A percentile compares a stretch with the other conserved stretches of the same genome.
These are phyloP conservation scores for Tenthredo notha DNA, from an alignment of 2,888 invertebrate genomes.

Conservation along the genomic window DNA sequence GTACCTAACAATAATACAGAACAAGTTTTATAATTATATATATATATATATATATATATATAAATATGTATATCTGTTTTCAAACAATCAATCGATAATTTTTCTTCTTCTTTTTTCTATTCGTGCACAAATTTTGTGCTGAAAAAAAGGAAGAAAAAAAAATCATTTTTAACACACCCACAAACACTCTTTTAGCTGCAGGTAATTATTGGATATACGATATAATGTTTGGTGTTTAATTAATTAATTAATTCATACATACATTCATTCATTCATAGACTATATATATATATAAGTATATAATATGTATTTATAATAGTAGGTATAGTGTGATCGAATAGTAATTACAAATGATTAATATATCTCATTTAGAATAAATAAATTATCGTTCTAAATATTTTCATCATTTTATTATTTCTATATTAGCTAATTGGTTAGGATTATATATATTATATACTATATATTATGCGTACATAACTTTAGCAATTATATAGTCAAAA, in stretches of 20 bases:
- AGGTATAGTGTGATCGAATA: background rate
- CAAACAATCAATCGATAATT: background rate
- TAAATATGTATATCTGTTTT: background rate
- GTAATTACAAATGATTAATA: background rate
- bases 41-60: background rate
- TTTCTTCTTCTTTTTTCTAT: background rate
- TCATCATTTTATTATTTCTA: background rate
- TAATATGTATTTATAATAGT: background rate
- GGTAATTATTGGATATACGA: background rate
- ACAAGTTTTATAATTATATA: background rate
- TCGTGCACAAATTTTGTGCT: background rate
- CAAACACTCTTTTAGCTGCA: background rate
- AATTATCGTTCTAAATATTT: background rate
- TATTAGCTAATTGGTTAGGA: background rate
- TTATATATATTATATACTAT: background rate
- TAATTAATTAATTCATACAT: too few species aligned
- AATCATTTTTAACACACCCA: background rate
- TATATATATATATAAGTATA: background rate
- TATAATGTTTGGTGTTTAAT: too few species aligned
- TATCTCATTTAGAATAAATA: background rate
- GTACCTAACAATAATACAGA: background rate
- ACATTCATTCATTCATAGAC: too few species aligned
- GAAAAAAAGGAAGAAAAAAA: background rate
- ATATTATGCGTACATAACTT: background rate
- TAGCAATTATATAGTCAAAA: background rate